Evolutionary conservation across 1,140 invertebrate species (phyloP).

Genomic region (Drosophila seguyi): DNA sequence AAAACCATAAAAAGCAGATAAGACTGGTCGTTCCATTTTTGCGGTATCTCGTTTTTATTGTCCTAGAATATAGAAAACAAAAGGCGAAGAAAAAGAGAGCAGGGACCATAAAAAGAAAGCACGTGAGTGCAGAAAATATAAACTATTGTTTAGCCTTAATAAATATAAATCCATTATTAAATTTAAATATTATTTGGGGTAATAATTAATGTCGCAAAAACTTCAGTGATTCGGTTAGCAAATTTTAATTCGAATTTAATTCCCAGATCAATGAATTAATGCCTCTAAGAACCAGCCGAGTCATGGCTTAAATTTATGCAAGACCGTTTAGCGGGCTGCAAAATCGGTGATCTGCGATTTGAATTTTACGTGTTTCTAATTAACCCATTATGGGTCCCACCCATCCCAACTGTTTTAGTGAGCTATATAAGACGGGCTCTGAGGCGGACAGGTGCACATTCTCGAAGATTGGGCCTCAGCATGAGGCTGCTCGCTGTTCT

Average conservation of each 20-base stretch:
- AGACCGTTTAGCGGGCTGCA: slow-evolving; percentile 6
- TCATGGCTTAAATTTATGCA: slow-evolving; percentile 20
- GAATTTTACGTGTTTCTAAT: slow-evolving; percentile 45
- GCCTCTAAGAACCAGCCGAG: background rate
- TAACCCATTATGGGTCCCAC: slow-evolving; percentile 46
- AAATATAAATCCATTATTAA: background rate
- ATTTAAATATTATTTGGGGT: background rate
- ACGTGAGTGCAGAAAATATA: slow-evolving; percentile 7
- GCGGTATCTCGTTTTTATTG: slow-evolving; percentile 21
- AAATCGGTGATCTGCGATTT: slow-evolving; percentile 26
- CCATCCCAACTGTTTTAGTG: slow-evolving; percentile 13
- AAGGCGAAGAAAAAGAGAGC: slow-evolving; percentile 12
- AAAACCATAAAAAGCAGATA: slow-evolving; percentile 19
- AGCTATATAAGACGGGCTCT: slow-evolving; percentile 46
- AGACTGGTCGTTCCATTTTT: slow-evolving; percentile 21
- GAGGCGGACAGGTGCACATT: slow-evolving; percentile 22
- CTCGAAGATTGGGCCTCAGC: slow-evolving; percentile 16
- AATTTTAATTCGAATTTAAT: background rate
- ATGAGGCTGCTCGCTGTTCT: slow-evolving; percentile 49
- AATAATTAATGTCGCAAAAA: background rate
- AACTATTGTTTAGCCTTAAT: background rate
- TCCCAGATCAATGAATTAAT: background rate
- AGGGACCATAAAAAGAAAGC: slow-evolving; percentile 10
- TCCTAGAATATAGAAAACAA: slow-evolving; percentile 17
- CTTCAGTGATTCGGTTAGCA: background rate